phyloP scores from a whole-genome alignment of 2,888 invertebrate species.

The Rosalia funebris region DNA sequence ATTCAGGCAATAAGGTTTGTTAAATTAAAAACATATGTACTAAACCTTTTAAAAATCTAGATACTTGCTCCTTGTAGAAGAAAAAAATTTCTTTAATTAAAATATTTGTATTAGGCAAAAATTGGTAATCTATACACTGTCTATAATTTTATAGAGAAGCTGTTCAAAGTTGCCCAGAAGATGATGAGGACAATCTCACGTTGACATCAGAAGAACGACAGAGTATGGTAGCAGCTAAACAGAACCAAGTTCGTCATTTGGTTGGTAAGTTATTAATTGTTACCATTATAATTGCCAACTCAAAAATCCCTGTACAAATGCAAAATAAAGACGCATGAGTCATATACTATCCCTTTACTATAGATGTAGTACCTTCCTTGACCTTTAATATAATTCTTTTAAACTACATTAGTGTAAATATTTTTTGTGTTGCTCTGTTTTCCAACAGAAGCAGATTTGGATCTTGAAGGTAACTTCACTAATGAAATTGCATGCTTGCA shows the following conservation, averaged over 20 bases:
- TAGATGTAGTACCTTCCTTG: constrained; percentile 17
- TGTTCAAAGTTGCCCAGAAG: constrained; percentile 86
- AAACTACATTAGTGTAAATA: constrained; percentile 49
- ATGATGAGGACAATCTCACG: constrained; percentile 77
- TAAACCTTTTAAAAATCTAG: too few relatives aligned
- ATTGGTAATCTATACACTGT: background rate
- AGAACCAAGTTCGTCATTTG: constrained; percentile 82
- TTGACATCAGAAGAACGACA: constrained; percentile 83
- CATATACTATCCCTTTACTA: constrained; percentile 15
- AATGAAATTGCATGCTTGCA: constrained; percentile 38
- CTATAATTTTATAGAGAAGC: constrained; percentile 68
- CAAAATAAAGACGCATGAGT: constrained; percentile 21
- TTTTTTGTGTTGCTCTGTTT: constrained; percentile 53
- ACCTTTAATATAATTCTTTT: constrained; percentile 32
- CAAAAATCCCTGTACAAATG: constrained; percentile 21
- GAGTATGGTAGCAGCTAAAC: constrained; percentile 78
- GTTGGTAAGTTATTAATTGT: constrained; percentile 72
- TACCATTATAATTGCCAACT: background rate
- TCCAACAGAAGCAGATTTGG: constrained; percentile 62
- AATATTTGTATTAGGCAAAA: background rate
- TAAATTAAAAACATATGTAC: constrained; percentile 6
- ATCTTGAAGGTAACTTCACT: constrained; percentile 63
- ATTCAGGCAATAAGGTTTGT: constrained; percentile 82
- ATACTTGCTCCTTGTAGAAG: too few relatives aligned
- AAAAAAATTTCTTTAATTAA: too few relatives aligned